phyloP scores from a whole-genome alignment of 2,113 vertebrate species.

The Paramormyrops kingsleyae region DNA sequence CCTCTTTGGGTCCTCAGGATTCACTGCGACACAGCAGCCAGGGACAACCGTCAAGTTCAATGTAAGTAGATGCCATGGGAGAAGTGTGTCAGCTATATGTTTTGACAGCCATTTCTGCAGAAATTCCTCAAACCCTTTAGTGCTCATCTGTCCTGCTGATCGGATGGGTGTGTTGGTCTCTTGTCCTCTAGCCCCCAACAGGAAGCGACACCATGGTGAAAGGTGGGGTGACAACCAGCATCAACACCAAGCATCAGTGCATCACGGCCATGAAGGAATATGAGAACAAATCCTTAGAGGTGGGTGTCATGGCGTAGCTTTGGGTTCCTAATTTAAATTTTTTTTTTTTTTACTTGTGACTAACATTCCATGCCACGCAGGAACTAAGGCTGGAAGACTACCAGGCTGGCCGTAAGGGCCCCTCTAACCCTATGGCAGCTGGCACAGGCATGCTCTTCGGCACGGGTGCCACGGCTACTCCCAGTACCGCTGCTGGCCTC shows the following conservation, averaged over 20 bases:
- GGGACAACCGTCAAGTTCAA: slow-evolving; percentile 94
- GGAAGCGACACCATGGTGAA: slow-evolving; percentile 97
- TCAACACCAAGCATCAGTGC: slow-evolving; percentile 96
- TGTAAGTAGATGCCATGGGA: slow-evolving; percentile 61
- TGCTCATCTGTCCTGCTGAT: background rate
- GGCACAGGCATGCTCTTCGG: slow-evolving; percentile 69
- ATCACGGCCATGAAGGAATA: slow-evolving; percentile 99
- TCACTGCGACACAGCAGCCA: slow-evolving; percentile 75
- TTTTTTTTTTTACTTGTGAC: background rate
- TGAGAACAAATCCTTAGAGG: slow-evolving; percentile 86
- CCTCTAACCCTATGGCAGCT: slow-evolving; percentile 76
- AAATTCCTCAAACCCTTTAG: background rate
- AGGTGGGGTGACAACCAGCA: slow-evolving; percentile 87
- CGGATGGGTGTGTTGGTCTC: background rate
- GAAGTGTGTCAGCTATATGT: background rate
- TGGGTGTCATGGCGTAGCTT: slow-evolving; percentile 35
- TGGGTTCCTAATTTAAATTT: background rate
- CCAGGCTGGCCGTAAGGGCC: slow-evolving; percentile 86
- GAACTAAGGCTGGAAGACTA: slow-evolving; percentile 90
- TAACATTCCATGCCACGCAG: slow-evolving; percentile 39
- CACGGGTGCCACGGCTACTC: slow-evolving; percentile 62
- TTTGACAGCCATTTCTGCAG: background rate
- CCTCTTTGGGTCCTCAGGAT: slow-evolving; percentile 81
- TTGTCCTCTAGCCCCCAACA: slow-evolving; percentile 68
- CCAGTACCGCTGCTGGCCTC: slow-evolving; percentile 75